A percentile compares a stretch with the other conserved stretches of the same genome.
Conservation (phyloP, 2,888 invertebrate genomes). For the Hoplodrina ambigua region DNA sequence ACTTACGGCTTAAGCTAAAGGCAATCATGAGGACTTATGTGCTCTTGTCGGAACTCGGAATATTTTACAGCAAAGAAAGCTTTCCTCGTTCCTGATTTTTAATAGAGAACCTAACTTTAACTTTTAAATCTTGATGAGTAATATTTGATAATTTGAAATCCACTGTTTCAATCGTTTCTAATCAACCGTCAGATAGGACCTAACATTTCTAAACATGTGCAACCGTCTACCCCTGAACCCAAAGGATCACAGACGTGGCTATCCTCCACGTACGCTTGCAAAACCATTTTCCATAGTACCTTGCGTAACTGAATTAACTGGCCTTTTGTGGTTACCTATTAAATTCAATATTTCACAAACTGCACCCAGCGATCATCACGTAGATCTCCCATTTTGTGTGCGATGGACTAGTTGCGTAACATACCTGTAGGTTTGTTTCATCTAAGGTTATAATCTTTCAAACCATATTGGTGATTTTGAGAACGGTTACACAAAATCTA, state of each 20-base stretch:
- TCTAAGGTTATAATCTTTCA: conserved; percentile 13
- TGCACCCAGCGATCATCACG: conserved; percentile 61
- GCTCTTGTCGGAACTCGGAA: neutral
- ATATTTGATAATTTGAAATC: neutral
- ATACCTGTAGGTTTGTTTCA: conserved; percentile 18
- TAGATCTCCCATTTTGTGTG: conserved; percentile 58
- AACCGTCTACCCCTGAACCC: conserved; percentile 10
- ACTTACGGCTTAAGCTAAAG: conserved; percentile 10
- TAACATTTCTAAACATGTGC: conserved; percentile 13
- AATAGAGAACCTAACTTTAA: neutral
- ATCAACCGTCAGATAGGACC: neutral
- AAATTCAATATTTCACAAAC: conserved; percentile 64
- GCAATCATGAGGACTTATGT: conserved; percentile 1
- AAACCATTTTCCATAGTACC: conserved; percentile 30
- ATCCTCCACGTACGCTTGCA: conserved; percentile 23
- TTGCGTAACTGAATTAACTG: conserved; percentile 55
- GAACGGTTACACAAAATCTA: neutral
- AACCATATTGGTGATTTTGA: conserved; percentile 28
- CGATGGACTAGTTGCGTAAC: conserved; percentile 58
- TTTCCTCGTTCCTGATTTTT: neutral
- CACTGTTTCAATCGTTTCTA: no score
- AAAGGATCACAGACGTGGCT: conserved; percentile 19
- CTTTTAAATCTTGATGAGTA: neutral
- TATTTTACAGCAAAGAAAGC: neutral
- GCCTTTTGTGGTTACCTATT: conserved; percentile 63